Conservation (phyloP, 2,797 vertebrate genomes). For the Acrocephalus scirpaceus region DNA sequence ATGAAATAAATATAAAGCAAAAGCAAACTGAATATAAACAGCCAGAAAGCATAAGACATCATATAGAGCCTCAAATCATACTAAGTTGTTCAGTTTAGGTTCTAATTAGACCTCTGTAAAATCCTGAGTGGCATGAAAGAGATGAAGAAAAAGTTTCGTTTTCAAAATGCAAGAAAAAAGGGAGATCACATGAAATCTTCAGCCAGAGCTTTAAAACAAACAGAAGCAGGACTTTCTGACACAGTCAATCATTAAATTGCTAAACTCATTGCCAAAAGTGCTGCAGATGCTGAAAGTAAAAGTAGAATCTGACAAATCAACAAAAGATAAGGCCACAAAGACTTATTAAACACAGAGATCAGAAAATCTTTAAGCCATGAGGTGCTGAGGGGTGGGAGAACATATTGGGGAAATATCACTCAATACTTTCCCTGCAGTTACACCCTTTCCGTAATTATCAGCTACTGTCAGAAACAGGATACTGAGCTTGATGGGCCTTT, state of each 20-base stretch:
- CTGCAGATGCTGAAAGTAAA: neutral
- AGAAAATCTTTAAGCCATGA: neutral
- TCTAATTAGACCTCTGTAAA: neutral
- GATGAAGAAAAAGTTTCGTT: neutral
- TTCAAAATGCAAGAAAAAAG: neutral
- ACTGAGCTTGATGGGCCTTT: neutral
- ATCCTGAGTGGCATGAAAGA: neutral
- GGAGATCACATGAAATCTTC: neutral
- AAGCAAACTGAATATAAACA: constrained; percentile 24
- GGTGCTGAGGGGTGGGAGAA: neutral
- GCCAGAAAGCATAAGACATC: neutral
- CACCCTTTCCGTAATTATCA: constrained; percentile 58
- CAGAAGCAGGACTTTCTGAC: neutral
- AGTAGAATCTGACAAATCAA: neutral
- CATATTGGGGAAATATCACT: constrained; percentile 34
- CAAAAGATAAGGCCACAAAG: neutral
- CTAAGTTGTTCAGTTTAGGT: neutral
- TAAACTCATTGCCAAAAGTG: neutral
- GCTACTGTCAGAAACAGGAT: constrained; percentile 57
- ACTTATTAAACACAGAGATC: neutral
- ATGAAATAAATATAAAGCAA: constrained; percentile 49
- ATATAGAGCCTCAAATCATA: neutral
- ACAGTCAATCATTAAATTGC: neutral
- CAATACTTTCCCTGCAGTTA: neutral
- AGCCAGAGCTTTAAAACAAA: neutral